Conservation (phyloP, 1,140 invertebrate genomes). For the Zaprionus nigranus region DNA sequence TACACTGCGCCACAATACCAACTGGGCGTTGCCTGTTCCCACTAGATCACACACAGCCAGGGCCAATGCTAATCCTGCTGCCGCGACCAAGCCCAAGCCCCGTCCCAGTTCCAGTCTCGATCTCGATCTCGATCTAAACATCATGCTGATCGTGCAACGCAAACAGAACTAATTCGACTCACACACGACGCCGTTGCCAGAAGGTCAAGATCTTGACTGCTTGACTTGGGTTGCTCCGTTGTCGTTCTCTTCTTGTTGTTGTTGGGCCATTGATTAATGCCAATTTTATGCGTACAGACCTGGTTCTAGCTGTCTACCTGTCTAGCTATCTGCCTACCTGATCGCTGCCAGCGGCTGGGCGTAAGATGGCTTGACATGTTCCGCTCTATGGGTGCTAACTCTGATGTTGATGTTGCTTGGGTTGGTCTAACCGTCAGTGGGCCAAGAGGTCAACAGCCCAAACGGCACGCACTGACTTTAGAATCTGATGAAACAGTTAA, state of each 20-base stretch:
- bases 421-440: slow-evolving; percentile 16
- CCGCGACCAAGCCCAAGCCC: not conserved
- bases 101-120: not conserved
- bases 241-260: slow-evolving; percentile 1
- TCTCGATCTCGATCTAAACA: not conserved
- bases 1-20: slow-evolving; percentile 67
- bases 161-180: slow-evolving; percentile 38
- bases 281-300: slow-evolving; percentile 68
- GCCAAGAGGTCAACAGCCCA: slow-evolving; percentile 54
- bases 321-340: slow-evolving; percentile 10
- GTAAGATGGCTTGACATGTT: slow-evolving; percentile 39
- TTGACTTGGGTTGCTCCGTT: not conserved
- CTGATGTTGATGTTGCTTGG: not conserved
- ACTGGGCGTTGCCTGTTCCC: not conserved
- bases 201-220: slow-evolving; percentile 39
- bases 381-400: slow-evolving; percentile 19
- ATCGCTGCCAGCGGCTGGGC: slow-evolving; percentile 24
- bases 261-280: slow-evolving; percentile 57
- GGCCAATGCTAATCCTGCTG: not conserved
- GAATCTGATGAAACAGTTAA: slow-evolving; percentile 11
- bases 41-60: slow-evolving; percentile 1
- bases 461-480: slow-evolving; percentile 11
- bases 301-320: slow-evolving; percentile 14
- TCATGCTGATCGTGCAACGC: slow-evolving; percentile 34
- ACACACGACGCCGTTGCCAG: slow-evolving; percentile 14